Evolutionary conservation across 2,888 invertebrate species (phyloP), one percentile per base, ranked within the genome.

Genomic region (Linnaemya vulpina): DNA sequence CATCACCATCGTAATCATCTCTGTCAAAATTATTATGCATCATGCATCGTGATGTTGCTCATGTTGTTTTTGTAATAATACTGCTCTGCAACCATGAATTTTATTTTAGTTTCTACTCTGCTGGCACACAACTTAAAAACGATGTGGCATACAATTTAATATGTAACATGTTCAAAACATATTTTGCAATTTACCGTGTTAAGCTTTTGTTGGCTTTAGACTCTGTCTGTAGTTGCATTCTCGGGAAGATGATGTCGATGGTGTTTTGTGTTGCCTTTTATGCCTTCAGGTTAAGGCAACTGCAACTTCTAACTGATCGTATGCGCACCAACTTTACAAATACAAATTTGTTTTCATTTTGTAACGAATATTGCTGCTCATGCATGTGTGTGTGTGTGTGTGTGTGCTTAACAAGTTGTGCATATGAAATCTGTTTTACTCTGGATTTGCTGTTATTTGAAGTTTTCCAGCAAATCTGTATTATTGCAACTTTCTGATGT

Each of bases 11-110:
- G 5, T 77, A 62, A 71, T 22, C 46, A 25, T 65, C 67, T 49
- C 67, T 60, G 60, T 74, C 74, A 85, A 78, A 75, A 78, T 85
- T 74, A 85, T 85, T 82, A 85, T 85, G 85, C 85, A 85, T 58
- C 81, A 84, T 55, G 77, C 81, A 81, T 85, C 74, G 65, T 63
- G 74, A 70, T 75, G 78, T 70, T 67, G 58, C 76, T 46, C 17
- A 30, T 55, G 65, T 60, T 55, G 46, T 67, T 76, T 55, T 67
- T 65, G 55, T n/a, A n/a, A 20, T 60, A 22, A 49, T 58, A 35
- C 51, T 65, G 38, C 35, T 40, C 51, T 65, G 38, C 35, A 30
- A 62, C 53, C 20, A 65, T 30, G 53, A 46, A 71, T 71, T 79
- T 71, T 20, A 43, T 71, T 65, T 30, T 38, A 58, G 46, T 58